These are phyloP conservation scores for Macroramphosus scolopax DNA, from an alignment of 2,797 vertebrate genomes.

Conservation along the genomic window DNA sequence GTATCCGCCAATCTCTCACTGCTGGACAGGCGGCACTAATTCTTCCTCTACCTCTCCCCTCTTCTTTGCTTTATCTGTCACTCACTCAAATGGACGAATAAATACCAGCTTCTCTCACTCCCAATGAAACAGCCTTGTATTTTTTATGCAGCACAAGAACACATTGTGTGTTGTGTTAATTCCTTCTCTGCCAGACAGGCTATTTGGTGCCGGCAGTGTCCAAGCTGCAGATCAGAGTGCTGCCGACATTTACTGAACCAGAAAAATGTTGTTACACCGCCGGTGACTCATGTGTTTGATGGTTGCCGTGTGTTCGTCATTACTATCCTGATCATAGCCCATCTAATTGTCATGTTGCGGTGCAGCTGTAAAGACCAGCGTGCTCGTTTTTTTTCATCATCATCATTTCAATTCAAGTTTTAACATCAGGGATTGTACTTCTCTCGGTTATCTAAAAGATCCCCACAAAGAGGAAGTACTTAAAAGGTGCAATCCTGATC, in stretches of 20 bases:
- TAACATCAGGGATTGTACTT: conserved; percentile 13
- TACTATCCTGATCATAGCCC: conserved; percentile 14
- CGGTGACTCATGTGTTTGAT: not conserved
- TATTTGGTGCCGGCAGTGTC: conserved; percentile 19
- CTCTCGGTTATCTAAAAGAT: conserved; percentile 14
- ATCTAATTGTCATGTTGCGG: conserved; percentile 8
- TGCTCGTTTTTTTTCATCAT: not conserved
- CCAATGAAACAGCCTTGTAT: conserved; percentile 25
- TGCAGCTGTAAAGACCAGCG: conserved; percentile 16
- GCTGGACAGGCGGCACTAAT: conserved; percentile 40
- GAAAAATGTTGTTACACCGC: conserved; percentile 16
- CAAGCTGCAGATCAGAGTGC: conserved; percentile 37
- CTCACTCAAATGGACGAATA: conserved; percentile 29
- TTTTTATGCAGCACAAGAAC: conserved; percentile 33
- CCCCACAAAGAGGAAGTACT: conserved; percentile 11
- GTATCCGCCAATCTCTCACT: conserved; percentile 48
- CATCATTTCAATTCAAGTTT: conserved; percentile 6
- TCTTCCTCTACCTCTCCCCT: conserved; percentile 25
- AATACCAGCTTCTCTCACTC: conserved; percentile 37
- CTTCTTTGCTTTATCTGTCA: conserved; percentile 35
- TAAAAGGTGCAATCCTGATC: conserved; percentile 35
- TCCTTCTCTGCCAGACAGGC: conserved; percentile 31
- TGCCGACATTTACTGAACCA: conserved; percentile 23
- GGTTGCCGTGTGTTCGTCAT: conserved; percentile 3
- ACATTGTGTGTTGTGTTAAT: conserved; percentile 35